Percentiles rank a stretch among this genome's conserved stretches.
Conservation (phyloP, 2,888 invertebrate species). For the Subacronicta megacephala region DNA sequence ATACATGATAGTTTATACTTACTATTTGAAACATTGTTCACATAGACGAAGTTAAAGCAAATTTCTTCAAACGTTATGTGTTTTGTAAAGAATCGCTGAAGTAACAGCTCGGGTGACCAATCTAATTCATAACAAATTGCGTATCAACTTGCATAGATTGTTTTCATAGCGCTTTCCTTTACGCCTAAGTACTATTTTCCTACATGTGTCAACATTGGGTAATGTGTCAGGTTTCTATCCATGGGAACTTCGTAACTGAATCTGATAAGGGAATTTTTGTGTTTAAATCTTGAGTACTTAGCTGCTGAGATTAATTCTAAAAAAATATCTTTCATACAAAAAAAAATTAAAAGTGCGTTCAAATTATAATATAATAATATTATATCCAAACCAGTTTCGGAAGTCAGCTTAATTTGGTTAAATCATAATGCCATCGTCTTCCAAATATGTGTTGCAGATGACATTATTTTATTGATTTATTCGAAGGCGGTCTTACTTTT, state of each 20-base stretch:
- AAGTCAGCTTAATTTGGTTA: no score
- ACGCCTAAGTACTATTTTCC: slow-evolving; percentile 57
- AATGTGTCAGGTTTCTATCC: slow-evolving; percentile 41
- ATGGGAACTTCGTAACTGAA: slow-evolving; percentile 45
- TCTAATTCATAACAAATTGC: slow-evolving; percentile 33
- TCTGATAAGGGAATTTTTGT: slow-evolving; percentile 18
- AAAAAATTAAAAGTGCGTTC: no score
- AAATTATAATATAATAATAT: no score
- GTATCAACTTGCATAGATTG: slow-evolving; percentile 36
- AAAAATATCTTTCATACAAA: no score
- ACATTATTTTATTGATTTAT: no score
- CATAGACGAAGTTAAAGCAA: slow-evolving; percentile 13
- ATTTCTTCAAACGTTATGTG: slow-evolving; percentile 20
- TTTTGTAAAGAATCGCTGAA: slow-evolving; percentile 33
- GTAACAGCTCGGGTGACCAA: slow-evolving; percentile 25
- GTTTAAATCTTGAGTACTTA: no score
- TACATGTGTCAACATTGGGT: slow-evolving; percentile 61
- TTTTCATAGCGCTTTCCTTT: slow-evolving; percentile 56
- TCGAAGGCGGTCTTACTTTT: no score
- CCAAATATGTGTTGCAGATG: no score
- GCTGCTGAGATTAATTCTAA: no score
- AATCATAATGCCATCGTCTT: no score
- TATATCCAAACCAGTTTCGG: no score
- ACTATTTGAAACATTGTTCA: slow-evolving; percentile 10
- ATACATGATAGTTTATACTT: not conserved